Conservation (phyloP, 1,140 invertebrate genomes). For the Euglossa dilemma region DNA sequence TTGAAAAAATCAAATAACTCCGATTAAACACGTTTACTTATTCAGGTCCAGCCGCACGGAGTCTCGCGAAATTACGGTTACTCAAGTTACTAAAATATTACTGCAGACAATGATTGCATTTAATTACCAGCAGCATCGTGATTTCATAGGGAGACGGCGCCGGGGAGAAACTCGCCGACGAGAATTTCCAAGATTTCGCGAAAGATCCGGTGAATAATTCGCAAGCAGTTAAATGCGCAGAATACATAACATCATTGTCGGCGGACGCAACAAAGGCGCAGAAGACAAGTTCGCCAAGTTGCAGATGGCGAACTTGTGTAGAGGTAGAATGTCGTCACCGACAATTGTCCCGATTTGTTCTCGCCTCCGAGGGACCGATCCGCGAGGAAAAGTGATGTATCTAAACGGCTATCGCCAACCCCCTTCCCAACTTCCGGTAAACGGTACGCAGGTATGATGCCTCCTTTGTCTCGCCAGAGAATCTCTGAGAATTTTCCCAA, state of each 20-base stretch:
- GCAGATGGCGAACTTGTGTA: not conserved
- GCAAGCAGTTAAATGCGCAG: not conserved
- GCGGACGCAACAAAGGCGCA: not conserved
- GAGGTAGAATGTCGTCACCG: constrained; percentile 16
- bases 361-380: constrained; percentile 46
- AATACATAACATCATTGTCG: not conserved
- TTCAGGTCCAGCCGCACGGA: too few species aligned
- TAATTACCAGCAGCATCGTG: not conserved
- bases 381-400: constrained; percentile 72
- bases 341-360: constrained; percentile 57
- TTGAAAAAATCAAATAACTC: too few species aligned
- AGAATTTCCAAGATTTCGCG: constrained; percentile 19
- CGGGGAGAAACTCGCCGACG: not conserved
- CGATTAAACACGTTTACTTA: too few species aligned
- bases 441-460: constrained; percentile 74
- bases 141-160: not conserved
- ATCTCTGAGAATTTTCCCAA: constrained; percentile 80
- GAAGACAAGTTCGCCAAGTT: not conserved
- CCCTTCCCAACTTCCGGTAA: constrained; percentile 75
- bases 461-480: constrained; percentile 73
- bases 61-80: not conserved
- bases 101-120: not conserved
- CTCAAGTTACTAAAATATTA: not conserved
- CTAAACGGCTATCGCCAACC: constrained; percentile 71
- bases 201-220: constrained; percentile 25